phyloP scores from a whole-genome alignment of 2,797 vertebrate genomes.

The Halcyon leucocephala region DNA sequence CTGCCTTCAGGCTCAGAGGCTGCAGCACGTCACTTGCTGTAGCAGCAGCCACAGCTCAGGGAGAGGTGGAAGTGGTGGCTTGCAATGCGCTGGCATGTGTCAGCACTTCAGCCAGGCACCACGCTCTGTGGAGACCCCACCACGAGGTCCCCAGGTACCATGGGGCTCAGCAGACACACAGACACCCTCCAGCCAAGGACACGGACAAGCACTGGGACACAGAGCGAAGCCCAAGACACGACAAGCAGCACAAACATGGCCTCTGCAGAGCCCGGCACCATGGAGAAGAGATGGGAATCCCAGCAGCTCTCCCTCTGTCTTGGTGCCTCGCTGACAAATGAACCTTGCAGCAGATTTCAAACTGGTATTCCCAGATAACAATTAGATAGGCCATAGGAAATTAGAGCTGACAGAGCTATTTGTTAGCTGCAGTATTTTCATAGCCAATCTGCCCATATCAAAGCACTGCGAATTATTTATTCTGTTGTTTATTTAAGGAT shows the following conservation, averaged over 20 bases:
- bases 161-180: background rate
- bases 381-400: slow-evolving; percentile 87
- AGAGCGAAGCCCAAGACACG: background rate
- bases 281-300: rapidly evolving
- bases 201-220: rapidly evolving
- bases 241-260: background rate
- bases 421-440: slow-evolving; percentile 80
- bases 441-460: slow-evolving; percentile 77
- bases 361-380: slow-evolving; percentile 82
- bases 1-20: background rate
- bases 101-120: rapidly evolving
- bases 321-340: slow-evolving; percentile 51
- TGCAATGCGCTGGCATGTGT: background rate
- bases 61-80: background rate
- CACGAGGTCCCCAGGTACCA: background rate
- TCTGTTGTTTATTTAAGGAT: slow-evolving; percentile 78
- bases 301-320: background rate
- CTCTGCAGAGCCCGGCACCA: rapidly evolving
- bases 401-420: slow-evolving; percentile 86
- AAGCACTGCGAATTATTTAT: slow-evolving; percentile 77
- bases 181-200: background rate
- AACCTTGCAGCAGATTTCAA: slow-evolving; percentile 82
- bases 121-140: background rate
- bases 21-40: background rate
- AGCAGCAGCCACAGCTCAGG: background rate